Conservation (phyloP, 2,113 vertebrate genomes). For the Laticauda colubrina region DNA sequence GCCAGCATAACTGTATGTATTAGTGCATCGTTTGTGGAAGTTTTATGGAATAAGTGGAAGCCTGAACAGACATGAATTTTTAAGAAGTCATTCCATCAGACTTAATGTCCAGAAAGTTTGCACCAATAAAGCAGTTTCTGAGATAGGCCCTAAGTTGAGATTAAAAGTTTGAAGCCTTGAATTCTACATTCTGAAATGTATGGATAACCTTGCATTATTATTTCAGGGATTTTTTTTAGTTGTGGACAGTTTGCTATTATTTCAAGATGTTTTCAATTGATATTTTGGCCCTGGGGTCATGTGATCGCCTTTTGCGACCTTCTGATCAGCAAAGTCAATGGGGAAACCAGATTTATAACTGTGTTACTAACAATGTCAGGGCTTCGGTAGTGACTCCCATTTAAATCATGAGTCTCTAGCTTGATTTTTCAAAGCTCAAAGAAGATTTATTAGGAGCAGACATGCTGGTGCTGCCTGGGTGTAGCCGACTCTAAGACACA, state of each 20-base stretch:
- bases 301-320: too few relatives aligned
- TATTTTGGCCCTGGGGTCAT: background rate
- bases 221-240: background rate
- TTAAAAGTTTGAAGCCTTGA: background rate
- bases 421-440: too few relatives aligned
- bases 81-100: background rate
- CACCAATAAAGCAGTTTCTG: background rate
- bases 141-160: background rate
- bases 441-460: too few relatives aligned
- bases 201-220: background rate
- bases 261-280: background rate
- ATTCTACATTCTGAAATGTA: background rate
- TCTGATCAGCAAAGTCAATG: too few relatives aligned
- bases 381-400: too few relatives aligned
- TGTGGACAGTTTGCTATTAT: background rate
- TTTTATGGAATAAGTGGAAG: background rate
- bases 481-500: too few relatives aligned
- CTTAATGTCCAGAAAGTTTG: background rate
- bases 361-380: too few relatives aligned
- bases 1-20: background rate
- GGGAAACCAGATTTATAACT: too few relatives aligned
- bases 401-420: too few relatives aligned
- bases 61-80: background rate
- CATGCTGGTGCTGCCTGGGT: too few relatives aligned
- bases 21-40: background rate